Evolutionary conservation across 92 coral and sea anemone species (phyloP), one percentile per base, ranked within the genome.

Genomic region (Plumapathes pennacea): DNA sequence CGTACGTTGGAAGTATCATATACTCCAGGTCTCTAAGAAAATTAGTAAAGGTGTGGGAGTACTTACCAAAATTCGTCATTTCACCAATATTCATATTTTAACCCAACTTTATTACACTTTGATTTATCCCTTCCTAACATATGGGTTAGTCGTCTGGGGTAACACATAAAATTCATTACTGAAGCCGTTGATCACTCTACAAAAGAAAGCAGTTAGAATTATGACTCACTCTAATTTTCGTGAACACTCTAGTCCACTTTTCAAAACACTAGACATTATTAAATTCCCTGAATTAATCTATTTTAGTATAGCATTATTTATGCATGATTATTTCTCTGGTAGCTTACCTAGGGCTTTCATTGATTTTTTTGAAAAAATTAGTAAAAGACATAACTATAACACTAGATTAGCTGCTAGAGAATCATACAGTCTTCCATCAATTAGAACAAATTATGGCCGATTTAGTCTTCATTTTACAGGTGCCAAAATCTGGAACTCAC

Each of bases 131-230:
- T 72, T 63, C 42, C 32, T 80, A 19, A 72, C 46, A 12, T 64
- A 81, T 65, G 87, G 82, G 23, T 38, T 81, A 17, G 29, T 66
- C 20, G 32, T 54, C 9, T 80, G 80, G 80, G 80, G 74, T n/a
- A 71, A 79, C 36, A 79, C 60, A 28, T 62, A 61, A 55, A 28
- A 37, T 24, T 26, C 80, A 2, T 71, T 67, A 9, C 28, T 72
- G 13, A 57, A 40, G 32, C 80, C 69, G 32, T 22, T 80, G n/a
- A 46, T 42, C 24, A 36, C 22, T 22, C 45, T 72, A 11, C 70
- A 72, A 64, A 80, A 80, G 24, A 63, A 17, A 53, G 58, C 52
- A 17, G 21, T 49, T 15, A 36, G 73, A 37, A 36, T 81, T 11
- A 73, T 74, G 26, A 71, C 73, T 19, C 72, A 63, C 46, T 71